These are phyloP conservation scores for Parelbella ahira DNA, from an alignment of 2,888 invertebrate species.

Conservation along the genomic window DNA sequence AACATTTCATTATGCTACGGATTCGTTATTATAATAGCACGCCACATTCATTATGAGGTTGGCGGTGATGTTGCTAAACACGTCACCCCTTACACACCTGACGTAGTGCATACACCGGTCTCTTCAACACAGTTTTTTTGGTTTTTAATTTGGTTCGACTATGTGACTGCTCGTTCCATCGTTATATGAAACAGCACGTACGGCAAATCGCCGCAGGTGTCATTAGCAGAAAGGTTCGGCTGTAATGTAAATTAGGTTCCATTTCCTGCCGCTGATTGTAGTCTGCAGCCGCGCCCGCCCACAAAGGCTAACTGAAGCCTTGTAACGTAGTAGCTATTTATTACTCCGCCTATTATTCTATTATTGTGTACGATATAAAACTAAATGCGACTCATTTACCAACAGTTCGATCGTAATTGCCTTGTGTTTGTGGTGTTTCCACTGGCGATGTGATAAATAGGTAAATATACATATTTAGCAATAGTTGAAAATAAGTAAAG, in stretches of 20 bases:
- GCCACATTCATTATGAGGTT: no score
- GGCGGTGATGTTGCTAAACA: no score
- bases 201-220: constrained; percentile 22
- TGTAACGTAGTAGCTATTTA: constrained; percentile 15
- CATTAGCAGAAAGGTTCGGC: constrained; percentile 42
- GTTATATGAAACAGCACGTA: constrained; percentile 8
- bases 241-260: constrained; percentile 60
- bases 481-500: no score
- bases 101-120: no score
- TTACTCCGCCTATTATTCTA: constrained; percentile 9
- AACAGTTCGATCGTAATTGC: not conserved
- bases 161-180: no score
- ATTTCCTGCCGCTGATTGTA: constrained; percentile 67
- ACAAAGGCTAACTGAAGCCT: constrained; percentile 16
- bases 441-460: not conserved
- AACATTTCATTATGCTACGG: no score
- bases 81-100: no score
- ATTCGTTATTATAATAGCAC: no score
- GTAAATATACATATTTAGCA: not conserved
- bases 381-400: constrained; percentile 1
- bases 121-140: no score
- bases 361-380: constrained; percentile 3
- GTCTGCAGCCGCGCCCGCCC: constrained; percentile 46
- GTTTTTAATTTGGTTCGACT: no score
- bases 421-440: no score